Conservation (phyloP, 2,888 invertebrate species). For the Yponomeuta malinellus region DNA sequence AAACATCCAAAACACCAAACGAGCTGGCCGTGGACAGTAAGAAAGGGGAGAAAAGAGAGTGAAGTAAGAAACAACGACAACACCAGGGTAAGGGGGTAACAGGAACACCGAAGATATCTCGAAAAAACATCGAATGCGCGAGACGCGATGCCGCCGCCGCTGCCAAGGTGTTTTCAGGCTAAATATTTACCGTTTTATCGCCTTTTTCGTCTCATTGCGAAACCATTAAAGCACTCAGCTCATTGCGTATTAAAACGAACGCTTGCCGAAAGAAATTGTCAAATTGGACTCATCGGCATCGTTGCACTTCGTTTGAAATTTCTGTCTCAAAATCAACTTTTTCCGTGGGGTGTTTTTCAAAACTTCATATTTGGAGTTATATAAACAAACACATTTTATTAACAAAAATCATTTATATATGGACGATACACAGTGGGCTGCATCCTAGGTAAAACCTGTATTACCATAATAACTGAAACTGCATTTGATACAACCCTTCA, state of each 20-base stretch:
- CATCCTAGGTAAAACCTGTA: too few species aligned
- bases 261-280: too few species aligned
- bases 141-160: slow-evolving; percentile 49
- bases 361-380: too few species aligned
- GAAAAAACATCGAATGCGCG: slow-evolving; percentile 69
- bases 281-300: too few species aligned
- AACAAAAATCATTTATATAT: too few species aligned
- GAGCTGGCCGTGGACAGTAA: slow-evolving; percentile 55
- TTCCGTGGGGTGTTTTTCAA: too few species aligned
- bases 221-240: background rate
- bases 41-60: slow-evolving; percentile 59
- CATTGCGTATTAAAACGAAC: background rate
- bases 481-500: too few species aligned
- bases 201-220: background rate
- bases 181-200: slow-evolving; percentile 27
- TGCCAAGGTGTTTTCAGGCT: slow-evolving; percentile 67
- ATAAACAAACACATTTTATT: too few species aligned
- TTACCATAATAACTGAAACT: too few species aligned
- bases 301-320: too few species aligned
- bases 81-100: slow-evolving; percentile 56
- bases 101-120: slow-evolving; percentile 61
- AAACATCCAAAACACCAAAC: slow-evolving; percentile 70
- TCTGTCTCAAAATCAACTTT: too few species aligned
- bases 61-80: slow-evolving; percentile 46
- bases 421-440: too few species aligned